Percentiles rank a stretch among this genome's conserved stretches.
These are phyloP conservation scores for Aspidiotus rigidus DNA, from an alignment of 2,888 invertebrate genomes.

Conservation along the genomic window DNA sequence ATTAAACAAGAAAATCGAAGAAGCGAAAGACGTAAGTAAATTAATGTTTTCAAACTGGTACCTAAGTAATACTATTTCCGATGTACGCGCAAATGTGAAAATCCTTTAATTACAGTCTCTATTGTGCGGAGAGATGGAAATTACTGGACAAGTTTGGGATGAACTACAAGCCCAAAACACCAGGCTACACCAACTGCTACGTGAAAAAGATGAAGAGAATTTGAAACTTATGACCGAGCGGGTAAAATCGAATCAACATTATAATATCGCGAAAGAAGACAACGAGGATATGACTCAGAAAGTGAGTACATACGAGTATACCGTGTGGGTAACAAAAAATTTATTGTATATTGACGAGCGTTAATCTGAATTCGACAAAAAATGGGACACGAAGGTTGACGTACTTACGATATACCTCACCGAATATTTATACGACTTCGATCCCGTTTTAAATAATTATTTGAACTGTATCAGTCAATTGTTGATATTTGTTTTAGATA, in stretches of 20 bases:
- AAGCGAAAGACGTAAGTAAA: conserved; percentile 21
- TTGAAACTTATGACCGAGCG: conserved; percentile 97
- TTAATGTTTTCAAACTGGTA: neutral
- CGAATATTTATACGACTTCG: too few species aligned
- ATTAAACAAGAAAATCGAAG: conserved; percentile 30
- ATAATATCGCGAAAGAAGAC: conserved; percentile 87
- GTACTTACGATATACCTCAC: too few species aligned
- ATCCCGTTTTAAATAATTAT: too few species aligned
- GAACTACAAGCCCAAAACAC: conserved; percentile 99
- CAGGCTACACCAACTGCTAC: conserved; percentile 81
- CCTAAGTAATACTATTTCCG: neutral
- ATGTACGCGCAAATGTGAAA: neutral
- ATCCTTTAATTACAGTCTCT: conserved; percentile 10
- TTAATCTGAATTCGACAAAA: too few species aligned
- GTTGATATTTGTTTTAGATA: conserved; percentile 46
- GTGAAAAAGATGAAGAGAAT: conserved; percentile 97
- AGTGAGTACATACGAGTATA: conserved; percentile 5
- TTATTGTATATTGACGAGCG: too few species aligned
- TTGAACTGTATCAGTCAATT: too few species aligned
- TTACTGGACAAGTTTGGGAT: conserved; percentile 97
- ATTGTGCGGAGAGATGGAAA: conserved; percentile 79
- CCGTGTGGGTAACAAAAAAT: too few species aligned
- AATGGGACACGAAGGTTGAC: too few species aligned
- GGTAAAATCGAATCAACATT: conserved; percentile 89
- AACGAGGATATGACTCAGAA: conserved; percentile 54